Evolutionary conservation across 2,113 vertebrate genomes (phyloP).

Genomic region (Onychostruthus taczanowskii): DNA sequence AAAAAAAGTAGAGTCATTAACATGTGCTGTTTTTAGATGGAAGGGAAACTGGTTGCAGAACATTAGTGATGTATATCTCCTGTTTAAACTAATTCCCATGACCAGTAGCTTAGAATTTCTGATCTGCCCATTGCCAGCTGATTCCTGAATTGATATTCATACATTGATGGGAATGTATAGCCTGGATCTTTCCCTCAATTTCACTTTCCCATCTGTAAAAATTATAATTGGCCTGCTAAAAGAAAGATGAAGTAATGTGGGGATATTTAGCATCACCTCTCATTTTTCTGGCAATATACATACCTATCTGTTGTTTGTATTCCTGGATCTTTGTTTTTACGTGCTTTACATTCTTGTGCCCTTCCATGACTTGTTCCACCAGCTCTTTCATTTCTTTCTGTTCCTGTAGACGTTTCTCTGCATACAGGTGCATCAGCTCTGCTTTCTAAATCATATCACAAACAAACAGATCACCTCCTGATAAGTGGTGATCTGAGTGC

Average conservation of each 20-base stretch:
- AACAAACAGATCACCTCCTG: not conserved
- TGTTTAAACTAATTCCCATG: not conserved
- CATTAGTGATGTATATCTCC: not conserved
- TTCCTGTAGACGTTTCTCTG: slow-evolving; percentile 76
- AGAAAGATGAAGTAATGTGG: not conserved
- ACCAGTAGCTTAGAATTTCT: not conserved
- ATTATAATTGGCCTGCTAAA: not conserved
- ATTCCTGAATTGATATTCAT: not conserved
- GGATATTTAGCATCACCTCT: not conserved
- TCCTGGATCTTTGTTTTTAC: slow-evolving; percentile 79
- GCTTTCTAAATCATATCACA: slow-evolving; percentile 72
- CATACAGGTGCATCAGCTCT: slow-evolving; percentile 74
- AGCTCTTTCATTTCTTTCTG: slow-evolving; percentile 79
- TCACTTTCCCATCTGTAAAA: not conserved
- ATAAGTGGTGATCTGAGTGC: not conserved
- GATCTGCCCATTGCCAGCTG: not conserved
- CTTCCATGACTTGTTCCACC: slow-evolving; percentile 81
- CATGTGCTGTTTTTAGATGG: not conserved
- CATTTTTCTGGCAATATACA: not conserved
- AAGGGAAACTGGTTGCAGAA: not conserved
- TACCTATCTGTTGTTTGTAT: slow-evolving; percentile 85
- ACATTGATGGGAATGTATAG: not conserved
- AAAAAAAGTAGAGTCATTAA: not conserved
- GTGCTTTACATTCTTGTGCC: slow-evolving; percentile 81
- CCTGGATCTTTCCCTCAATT: not conserved